Evolutionary conservation across 2,113 vertebrate genomes (phyloP), one percentile per base, ranked within the genome.

Genomic region (Ancistrus triradiatus): DNA sequence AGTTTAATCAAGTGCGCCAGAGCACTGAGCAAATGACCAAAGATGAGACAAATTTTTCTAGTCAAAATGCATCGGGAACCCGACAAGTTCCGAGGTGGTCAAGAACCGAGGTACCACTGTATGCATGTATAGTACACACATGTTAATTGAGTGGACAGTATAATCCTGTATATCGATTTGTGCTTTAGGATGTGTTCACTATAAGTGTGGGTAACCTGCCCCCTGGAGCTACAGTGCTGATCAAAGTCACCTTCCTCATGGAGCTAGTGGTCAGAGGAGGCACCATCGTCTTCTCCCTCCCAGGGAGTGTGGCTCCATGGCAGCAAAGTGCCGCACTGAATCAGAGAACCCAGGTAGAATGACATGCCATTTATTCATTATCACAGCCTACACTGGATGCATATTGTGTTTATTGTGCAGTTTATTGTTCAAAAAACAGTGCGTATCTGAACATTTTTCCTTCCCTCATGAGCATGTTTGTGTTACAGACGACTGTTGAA

Each of bases 181-280:
- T 57, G 11, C 0, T 48, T 1, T 74, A 95, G 92, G 90, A 94
- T 42, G 73, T 93, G 57, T 95, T 95, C 74, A 91, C 89, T 59
- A 88, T 94, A 67, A 93, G 90, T 19, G 86, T 94, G 61, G 93
- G 92, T 9, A 95, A 94, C 63, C 80, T 95, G 59, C 85, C 90
- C 0, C 77, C 91, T 1, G 78, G 77, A 6, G 86, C 91, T 0
- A 88, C 82, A 1, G 91, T 92, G 58, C 82, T 94, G 53, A 90
- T 96, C 68, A 95, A 93, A 79, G 86, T 95, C 11, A 93, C 90
- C 51, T 94, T 87, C 4, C 84, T 94, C 75, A 89, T 86, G 0
- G 93, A 95, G 72, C 86, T 93, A 70, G 76, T 81, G 10, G 68
- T 89, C 25, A 70, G 69, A 9, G 77, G 78, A 0, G 73, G 80